Evolutionary conservation across 2,888 invertebrate genomes (phyloP), one percentile per base, ranked within the genome.

Genomic region (Liodrosophila aerea): DNA sequence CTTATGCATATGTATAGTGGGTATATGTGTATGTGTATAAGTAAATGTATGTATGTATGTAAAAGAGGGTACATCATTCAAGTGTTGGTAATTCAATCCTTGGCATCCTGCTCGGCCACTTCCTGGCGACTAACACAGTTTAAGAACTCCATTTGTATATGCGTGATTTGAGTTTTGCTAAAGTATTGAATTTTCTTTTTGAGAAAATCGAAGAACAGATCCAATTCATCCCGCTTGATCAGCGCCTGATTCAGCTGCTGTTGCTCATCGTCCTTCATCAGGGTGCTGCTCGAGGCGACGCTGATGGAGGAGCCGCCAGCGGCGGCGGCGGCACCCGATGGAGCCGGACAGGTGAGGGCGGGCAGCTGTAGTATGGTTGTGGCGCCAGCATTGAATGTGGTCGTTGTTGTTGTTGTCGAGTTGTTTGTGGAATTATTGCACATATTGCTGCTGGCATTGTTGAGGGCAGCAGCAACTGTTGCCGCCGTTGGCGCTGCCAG

Each of bases 121-220:
- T 89, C 89, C 56, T 85, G 87, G 13, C 80, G 76, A 33, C 89
- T 69, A 27, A 89, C 88, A 30, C 87, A 86, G 60, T 89, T 89
- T 2, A 89, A 65, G 61, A 89, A 88, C 53, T 89, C 89, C 54
- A 89, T 86, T 59, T 89, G 89, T 49, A 89, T 88, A 22, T 85
- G 80, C 29, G 89, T 88, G 1, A 89, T 88, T 49, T 89, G 88
- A 8, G 86, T 82, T 13, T 85, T 77, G 11, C 88, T 78, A 37
- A 89, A 85, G 30, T 77, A 86, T 69, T 88, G 87, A 47, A 89
- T 88, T 66, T 89, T 89, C 61, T 86, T 87, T 51, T 89, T 89
- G 4, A 89, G 73, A 41, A 89, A 89, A 29, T 88, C 86, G 43
- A 89, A 89, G 44, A 89, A 89, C 51, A 89, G 67, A 74, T 89